A percentile compares a stretch with the other conserved stretches of the same genome.
These are phyloP conservation scores for Brachionus manjavacas DNA, from an alignment of 1,140 invertebrate genomes.

Conservation along the genomic window DNA sequence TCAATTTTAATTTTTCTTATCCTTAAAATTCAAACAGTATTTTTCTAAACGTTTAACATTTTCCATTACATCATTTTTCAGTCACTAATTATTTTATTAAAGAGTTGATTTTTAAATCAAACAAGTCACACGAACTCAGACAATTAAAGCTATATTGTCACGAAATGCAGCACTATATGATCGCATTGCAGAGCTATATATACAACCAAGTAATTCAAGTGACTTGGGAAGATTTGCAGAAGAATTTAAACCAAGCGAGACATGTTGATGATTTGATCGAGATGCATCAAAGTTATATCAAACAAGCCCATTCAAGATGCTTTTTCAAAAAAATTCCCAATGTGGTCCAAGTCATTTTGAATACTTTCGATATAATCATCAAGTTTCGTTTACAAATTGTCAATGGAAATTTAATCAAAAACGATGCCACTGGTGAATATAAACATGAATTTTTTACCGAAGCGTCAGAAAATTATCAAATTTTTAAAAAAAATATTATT, in stretches of 20 bases:
- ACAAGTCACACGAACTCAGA: background rate
- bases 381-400: conserved; percentile 1
- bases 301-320: conserved; percentile 4
- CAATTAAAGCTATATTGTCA: conserved; percentile 15
- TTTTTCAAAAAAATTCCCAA: conserved; percentile 22
- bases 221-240: conserved; percentile 5
- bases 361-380: conserved; percentile 36
- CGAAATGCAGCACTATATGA: conserved; percentile 41
- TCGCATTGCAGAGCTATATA: conserved; percentile 14
- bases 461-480: background rate
- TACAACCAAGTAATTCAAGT: conserved; percentile 42
- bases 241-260: background rate
- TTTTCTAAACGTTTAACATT: no score
- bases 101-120: background rate
- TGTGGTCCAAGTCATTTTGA: background rate
- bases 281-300: conserved; percentile 17
- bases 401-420: background rate
- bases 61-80: background rate
- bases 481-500: conserved; percentile 3
- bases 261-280: conserved; percentile 14
- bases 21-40: no score
- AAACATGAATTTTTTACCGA: background rate
- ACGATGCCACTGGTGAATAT: background rate
- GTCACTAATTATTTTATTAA: background rate
- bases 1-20: no score